Evolutionary conservation across 2,888 invertebrate species (phyloP).

Genomic region (Gnatocerus cornutus): DNA sequence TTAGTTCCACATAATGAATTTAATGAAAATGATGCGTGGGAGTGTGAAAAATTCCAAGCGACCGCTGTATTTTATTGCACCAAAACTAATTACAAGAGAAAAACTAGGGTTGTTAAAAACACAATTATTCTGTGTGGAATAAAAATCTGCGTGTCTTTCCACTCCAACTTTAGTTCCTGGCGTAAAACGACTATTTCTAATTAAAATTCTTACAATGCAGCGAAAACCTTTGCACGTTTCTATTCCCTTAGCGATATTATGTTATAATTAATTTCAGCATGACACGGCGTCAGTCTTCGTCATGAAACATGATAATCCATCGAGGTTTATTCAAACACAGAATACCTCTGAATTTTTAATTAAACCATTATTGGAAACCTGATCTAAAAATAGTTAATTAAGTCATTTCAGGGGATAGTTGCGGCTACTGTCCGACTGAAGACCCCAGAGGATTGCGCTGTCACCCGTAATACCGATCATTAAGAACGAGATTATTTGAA

Average conservation of each 20-base stretch:
- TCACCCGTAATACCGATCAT: conserved; percentile 59
- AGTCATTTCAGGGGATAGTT: conserved; percentile 22
- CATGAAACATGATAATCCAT: conserved; percentile 33
- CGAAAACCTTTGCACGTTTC: conserved; percentile 12
- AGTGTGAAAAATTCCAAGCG: too few species aligned
- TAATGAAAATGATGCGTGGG: too few species aligned
- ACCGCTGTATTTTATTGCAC: not conserved
- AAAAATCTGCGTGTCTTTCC: not conserved
- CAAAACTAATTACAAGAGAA: not conserved
- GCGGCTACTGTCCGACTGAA: conserved; percentile 21
- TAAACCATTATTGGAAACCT: conserved; percentile 14
- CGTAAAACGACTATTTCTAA: conserved; percentile 29
- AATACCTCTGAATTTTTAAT: conserved; percentile 30
- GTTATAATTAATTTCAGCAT: conserved; percentile 32
- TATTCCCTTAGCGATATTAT: conserved; percentile 23
- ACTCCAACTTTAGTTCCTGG: not conserved
- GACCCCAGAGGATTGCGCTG: conserved; percentile 52
- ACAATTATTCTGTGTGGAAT: not conserved
- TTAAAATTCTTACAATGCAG: conserved; percentile 32
- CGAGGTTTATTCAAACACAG: conserved; percentile 27
- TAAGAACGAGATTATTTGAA: conserved; percentile 60
- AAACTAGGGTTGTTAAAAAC: not conserved
- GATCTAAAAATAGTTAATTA: conserved; percentile 40
- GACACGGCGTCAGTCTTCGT: conserved; percentile 31
- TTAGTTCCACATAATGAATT: too few species aligned